A percentile compares a stretch with the other conserved stretches of the same genome.
Evolutionary conservation across 2,113 vertebrate genomes (phyloP).

Genomic region (Acrocephalus arundinaceus): DNA sequence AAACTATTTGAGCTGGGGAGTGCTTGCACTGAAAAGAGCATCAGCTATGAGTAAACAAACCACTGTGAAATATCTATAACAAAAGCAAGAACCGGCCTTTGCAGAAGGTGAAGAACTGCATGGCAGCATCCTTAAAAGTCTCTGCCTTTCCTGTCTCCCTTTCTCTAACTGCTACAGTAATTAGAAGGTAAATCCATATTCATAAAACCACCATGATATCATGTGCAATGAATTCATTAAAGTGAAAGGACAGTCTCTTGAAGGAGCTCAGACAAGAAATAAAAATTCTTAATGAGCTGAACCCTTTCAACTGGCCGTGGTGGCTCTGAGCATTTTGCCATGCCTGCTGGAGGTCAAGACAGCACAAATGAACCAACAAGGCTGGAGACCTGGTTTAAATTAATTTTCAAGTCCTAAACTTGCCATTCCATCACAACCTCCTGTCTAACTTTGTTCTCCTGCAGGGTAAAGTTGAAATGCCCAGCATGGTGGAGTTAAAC

Average conservation of each 20-base stretch:
- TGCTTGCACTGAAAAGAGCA: not conserved
- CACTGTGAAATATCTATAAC: not conserved
- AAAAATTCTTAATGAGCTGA: slow-evolving; percentile 6
- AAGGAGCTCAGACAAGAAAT: not conserved
- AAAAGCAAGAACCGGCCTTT: not conserved
- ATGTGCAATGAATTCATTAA: slow-evolving; percentile 42
- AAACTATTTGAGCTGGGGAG: not conserved
- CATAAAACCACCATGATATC: slow-evolving; percentile 20
- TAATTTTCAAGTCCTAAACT: not conserved
- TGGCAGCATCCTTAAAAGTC: not conserved
- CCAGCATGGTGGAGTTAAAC: not conserved
- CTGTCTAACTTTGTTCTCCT: not conserved
- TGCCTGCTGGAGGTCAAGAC: not conserved
- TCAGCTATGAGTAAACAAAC: not conserved
- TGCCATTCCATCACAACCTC: not conserved
- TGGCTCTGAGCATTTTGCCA: not conserved
- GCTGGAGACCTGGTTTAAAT: not conserved
- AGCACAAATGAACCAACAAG: not conserved
- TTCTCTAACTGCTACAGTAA: not conserved
- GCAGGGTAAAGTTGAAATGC: not conserved
- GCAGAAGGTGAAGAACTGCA: not conserved
- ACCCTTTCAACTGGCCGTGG: not conserved
- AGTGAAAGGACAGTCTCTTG: not conserved
- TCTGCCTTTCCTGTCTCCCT: not conserved
- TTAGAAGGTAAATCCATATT: slow-evolving; percentile 48